phyloP scores from a whole-genome alignment of 2,888 invertebrate genomes.

The Andrena bicolor region DNA sequence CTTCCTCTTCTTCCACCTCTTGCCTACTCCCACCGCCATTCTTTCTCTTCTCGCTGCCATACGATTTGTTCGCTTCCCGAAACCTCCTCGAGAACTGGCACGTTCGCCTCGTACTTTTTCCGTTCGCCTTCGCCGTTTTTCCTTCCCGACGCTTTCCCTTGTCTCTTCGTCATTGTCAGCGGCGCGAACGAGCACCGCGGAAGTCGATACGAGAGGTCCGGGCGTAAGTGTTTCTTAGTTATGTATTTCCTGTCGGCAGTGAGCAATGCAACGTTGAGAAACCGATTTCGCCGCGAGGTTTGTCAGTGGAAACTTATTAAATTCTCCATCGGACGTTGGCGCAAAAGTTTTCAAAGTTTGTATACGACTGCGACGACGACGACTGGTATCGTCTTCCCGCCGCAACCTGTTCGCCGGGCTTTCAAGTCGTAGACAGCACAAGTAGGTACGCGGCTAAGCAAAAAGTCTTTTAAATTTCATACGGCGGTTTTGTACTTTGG shows the following conservation, averaged over 20 bases:
- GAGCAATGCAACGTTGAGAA: background rate
- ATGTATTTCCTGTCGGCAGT: no score
- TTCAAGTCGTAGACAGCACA: background rate
- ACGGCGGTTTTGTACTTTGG: slow-evolving; percentile 23
- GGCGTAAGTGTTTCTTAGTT: background rate
- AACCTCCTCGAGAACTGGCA: slow-evolving; percentile 28
- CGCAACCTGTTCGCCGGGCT: background rate
- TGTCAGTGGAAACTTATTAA: background rate
- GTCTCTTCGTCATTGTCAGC: slow-evolving; percentile 44
- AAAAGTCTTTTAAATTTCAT: slow-evolving; percentile 30
- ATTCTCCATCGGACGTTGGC: no score
- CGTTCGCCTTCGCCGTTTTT: slow-evolving; percentile 2
- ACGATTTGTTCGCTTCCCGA: slow-evolving; percentile 42
- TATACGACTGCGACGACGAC: background rate
- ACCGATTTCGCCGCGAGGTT: background rate
- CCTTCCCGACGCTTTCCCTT: slow-evolving; percentile 24
- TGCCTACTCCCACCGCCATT: background rate
- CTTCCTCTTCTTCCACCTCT: background rate
- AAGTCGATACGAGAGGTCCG: background rate
- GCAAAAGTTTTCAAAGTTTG: no score
- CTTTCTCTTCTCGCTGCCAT: background rate
- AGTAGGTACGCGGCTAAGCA: background rate
- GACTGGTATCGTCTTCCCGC: background rate
- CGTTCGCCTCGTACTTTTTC: slow-evolving; percentile 31
- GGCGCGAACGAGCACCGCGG: background rate